A percentile compares a stretch with the other conserved stretches of the same genome.
phyloP scores from a whole-genome alignment of 2,797 vertebrate genomes.

The Adelosebastes latens region DNA sequence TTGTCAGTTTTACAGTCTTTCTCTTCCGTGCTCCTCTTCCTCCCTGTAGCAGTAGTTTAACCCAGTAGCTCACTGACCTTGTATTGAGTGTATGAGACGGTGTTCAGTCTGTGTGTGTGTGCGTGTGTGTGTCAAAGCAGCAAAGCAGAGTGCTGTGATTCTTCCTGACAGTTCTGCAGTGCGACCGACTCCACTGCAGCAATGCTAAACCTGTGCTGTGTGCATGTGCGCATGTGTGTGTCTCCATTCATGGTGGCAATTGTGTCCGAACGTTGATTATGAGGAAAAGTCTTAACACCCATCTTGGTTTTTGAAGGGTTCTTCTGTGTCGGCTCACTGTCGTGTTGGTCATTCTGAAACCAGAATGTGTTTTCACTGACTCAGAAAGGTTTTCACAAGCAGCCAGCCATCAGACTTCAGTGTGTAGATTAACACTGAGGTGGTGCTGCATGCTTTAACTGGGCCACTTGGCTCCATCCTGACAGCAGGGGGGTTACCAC shows the following conservation, averaged over 20 bases:
- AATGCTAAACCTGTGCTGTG: background rate
- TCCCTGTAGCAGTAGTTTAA: slow-evolving; percentile 27
- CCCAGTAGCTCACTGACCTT: slow-evolving; percentile 59
- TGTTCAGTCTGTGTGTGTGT: background rate
- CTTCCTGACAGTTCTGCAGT: slow-evolving; percentile 63
- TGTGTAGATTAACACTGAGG: background rate
- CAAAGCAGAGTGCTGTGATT: slow-evolving; percentile 37
- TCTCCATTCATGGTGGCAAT: background rate
- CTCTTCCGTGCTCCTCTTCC: background rate
- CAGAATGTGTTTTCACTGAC: background rate
- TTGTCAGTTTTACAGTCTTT: background rate
- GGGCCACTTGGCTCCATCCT: background rate
- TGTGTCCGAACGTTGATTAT: background rate
- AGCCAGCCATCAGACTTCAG: background rate
- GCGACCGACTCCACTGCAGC: slow-evolving; percentile 43
- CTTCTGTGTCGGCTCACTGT: background rate
- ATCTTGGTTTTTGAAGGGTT: background rate
- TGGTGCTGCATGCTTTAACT: background rate
- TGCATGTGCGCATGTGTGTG: background rate
- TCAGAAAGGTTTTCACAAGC: background rate
- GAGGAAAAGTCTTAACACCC: background rate
- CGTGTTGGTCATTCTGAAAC: background rate
- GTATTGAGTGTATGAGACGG: background rate
- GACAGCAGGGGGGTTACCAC: background rate
- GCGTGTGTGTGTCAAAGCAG: background rate